phyloP scores from a whole-genome alignment of 2,113 vertebrate genomes.

The Paracyprichromis sp. region DNA sequence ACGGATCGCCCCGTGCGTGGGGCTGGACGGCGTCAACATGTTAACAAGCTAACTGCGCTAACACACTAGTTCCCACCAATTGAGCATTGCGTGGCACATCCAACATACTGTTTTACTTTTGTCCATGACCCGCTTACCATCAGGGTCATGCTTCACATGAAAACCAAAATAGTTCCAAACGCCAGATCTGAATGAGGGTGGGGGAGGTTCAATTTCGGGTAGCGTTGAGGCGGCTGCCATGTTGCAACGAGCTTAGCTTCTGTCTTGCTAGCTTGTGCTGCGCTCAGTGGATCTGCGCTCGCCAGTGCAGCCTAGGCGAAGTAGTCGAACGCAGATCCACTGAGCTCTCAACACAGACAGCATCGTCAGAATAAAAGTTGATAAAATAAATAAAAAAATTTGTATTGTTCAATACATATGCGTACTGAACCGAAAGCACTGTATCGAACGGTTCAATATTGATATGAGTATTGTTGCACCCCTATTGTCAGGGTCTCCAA shows the following conservation, averaged over 20 bases:
- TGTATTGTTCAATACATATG: neutral
- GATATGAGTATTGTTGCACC: neutral
- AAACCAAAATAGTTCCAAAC: rapidly evolving
- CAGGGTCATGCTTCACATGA: rapidly evolving
- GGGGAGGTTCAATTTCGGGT: neutral
- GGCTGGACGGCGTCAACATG: too few relatives aligned
- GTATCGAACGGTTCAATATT: neutral
- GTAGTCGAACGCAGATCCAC: rapidly evolving
- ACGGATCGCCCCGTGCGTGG: rapidly evolving
- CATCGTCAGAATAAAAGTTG: neutral
- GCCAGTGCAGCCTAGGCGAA: rapidly evolving
- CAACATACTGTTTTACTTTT: rapidly evolving
- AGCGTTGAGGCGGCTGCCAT: neutral
- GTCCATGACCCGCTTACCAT: rapidly evolving
- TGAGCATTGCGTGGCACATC: neutral
- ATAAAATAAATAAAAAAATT: rapidly evolving
- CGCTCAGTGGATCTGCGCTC: neutral
- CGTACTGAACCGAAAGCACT: neutral
- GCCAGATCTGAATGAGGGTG: neutral
- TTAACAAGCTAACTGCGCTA: too few relatives aligned
- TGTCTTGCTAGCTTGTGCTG: neutral
- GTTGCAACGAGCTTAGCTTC: rapidly evolving
- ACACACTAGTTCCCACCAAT: rapidly evolving
- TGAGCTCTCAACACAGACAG: neutral
- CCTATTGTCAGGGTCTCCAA: neutral